Evolutionary conservation across 2,113 vertebrate species (phyloP).

Genomic region (Lamprologus callipterus): DNA sequence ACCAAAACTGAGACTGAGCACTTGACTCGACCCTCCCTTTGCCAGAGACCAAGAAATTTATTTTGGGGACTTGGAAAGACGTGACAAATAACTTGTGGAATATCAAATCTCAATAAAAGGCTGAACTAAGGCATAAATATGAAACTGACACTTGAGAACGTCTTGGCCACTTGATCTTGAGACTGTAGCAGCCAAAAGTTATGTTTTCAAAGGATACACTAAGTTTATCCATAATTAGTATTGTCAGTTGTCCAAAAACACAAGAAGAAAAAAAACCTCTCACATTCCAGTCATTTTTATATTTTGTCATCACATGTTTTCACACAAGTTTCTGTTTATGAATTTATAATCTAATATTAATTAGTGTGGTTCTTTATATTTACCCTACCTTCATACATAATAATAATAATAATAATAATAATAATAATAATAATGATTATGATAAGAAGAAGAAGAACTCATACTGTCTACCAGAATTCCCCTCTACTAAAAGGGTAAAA

Average conservation of each 20-base stretch:
- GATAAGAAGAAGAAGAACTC: neutral
- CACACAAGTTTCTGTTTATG: neutral
- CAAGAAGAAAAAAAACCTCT: neutral
- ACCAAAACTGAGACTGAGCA: slow-evolving; percentile 57
- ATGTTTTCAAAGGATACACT: slow-evolving; percentile 41
- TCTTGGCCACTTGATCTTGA: slow-evolving; percentile 49
- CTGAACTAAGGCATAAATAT: slow-evolving; percentile 72
- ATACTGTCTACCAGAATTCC: neutral
- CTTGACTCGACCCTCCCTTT: slow-evolving; percentile 50
- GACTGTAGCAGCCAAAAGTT: neutral
- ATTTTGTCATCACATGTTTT: neutral
- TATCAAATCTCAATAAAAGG: slow-evolving; percentile 77
- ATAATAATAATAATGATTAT: neutral
- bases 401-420: neutral
- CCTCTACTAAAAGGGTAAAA: neutral
- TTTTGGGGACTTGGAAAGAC: slow-evolving; percentile 72
- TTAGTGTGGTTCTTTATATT: neutral
- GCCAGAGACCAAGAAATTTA: slow-evolving; percentile 64
- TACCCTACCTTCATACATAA: neutral
- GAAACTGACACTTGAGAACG: slow-evolving; percentile 61
- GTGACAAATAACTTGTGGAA: slow-evolving; percentile 74
- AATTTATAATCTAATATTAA: neutral
- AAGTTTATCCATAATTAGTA: neutral
- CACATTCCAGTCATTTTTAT: neutral
- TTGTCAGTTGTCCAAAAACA: slow-evolving; percentile 3